Evolutionary conservation across 2,888 invertebrate species (phyloP).

Genomic region (Pterobdella sp.): DNA sequence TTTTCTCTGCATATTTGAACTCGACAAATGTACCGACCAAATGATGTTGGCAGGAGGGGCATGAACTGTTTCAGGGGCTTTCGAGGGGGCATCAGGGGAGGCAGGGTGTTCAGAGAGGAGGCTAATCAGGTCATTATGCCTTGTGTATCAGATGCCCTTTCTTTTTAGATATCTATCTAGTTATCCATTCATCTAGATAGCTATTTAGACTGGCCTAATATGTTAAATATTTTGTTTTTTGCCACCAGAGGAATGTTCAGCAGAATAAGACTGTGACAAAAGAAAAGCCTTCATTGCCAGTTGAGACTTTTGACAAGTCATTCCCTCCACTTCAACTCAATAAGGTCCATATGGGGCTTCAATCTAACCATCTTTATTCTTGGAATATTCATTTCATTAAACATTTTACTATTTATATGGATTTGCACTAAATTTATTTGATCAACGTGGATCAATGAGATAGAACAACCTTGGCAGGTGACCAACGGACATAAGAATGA

Average conservation of each 20-base stretch:
- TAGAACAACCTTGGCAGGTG: too few relatives aligned
- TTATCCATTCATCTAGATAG: background rate
- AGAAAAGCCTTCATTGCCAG: background rate
- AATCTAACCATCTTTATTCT: too few relatives aligned
- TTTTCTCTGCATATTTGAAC: too few relatives aligned
- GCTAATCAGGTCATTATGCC: background rate
- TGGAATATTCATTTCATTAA: too few relatives aligned
- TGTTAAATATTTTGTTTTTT: background rate
- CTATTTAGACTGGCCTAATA: background rate
- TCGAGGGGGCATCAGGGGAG: too few relatives aligned
- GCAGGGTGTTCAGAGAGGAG: background rate
- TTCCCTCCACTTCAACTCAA: slow-evolving; percentile 17
- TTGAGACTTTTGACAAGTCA: slow-evolving; percentile 22
- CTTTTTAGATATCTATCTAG: background rate
- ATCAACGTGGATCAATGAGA: too few relatives aligned
- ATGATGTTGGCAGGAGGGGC: background rate
- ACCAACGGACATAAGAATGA: too few relatives aligned
- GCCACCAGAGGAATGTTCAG: background rate
- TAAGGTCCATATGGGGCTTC: too few relatives aligned
- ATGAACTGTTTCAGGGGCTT: background rate
- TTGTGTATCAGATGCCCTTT: background rate
- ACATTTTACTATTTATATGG: too few relatives aligned
- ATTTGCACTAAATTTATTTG: too few relatives aligned
- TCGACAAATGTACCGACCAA: too few relatives aligned
- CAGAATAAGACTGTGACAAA: background rate